Evolutionary conservation across 2,888 invertebrate species (phyloP), one percentile per base, ranked within the genome.

Genomic region (Caradrina kadenii): DNA sequence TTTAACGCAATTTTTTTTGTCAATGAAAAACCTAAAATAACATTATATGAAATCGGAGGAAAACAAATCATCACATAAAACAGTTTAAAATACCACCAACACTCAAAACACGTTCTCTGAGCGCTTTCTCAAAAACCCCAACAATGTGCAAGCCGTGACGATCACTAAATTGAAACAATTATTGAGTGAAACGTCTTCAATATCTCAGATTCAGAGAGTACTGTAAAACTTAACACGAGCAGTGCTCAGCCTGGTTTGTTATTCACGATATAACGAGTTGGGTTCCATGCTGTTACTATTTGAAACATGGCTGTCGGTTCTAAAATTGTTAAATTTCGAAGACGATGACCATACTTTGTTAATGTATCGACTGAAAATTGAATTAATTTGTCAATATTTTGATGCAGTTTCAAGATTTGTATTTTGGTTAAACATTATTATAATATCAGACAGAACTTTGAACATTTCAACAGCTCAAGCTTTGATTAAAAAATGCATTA

Each of bases 81-180:
- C 17, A 55, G 11, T 50, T 11, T n/a, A 52, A 21, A 26, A 48
- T 17, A 54, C 42, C 6, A 8, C 15, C 0, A 35, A 35, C 1
- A 39, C 0, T 31, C 10, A 11, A 45, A 21, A 42, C 19, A 48
- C 13, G 11, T 4, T 4, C 10, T 19, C 1, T 15, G 10, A 49
- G 26, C 10, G 13, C 22, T 10, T 56, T 3, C 10, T 21, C 13
- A 42, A 39, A 17, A 53, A 19, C 7, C 19, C 5, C 2, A 11
- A 31, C 22, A 22, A 48, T 15, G 8, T 22, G 26, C 13, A 6
- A 45, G 21, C 26, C 31, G 55, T 70, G 59, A 48, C 31, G 21
- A 42, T 50, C 11, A 15, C 48, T 61, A 45, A 71, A 75, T 75
- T 72, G 49, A 58, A 49, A 58, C 52, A 71, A 75, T 61, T 54